A percentile compares a stretch with the other conserved stretches of the same genome.
These are phyloP conservation scores for Watsonalla cultraria DNA, from an alignment of 2,888 invertebrate genomes.

Conservation along the genomic window DNA sequence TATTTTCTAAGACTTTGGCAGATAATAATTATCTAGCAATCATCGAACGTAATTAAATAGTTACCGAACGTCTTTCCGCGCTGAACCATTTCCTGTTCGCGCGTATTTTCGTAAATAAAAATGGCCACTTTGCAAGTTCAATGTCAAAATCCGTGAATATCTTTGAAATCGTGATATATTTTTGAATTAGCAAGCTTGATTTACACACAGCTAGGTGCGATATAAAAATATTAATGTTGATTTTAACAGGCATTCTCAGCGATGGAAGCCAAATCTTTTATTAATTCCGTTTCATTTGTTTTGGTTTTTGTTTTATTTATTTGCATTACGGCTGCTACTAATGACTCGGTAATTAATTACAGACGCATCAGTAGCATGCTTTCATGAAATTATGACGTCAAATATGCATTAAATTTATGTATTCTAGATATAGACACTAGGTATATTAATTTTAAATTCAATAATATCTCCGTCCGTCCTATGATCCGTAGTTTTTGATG, in stretches of 20 bases:
- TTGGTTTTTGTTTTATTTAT: neutral
- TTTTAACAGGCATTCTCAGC: conserved; percentile 4
- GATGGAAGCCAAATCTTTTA: neutral
- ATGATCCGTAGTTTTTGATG: no score
- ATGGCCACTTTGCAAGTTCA: conserved; percentile 37
- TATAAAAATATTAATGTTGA: conserved; percentile 16
- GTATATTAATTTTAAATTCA: no score
- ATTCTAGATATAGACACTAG: no score
- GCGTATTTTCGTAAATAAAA: conserved; percentile 33
- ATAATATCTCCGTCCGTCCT: no score
- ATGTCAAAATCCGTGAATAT: conserved; percentile 25
- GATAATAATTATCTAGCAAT: no score
- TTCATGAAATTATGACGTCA: no score
- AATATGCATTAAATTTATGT: no score
- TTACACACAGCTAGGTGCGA: conserved; percentile 13
- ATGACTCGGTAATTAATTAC: no score
- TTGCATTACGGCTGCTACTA: neutral
- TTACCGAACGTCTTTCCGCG: no score
- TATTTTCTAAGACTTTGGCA: no score
- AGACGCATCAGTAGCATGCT: no score
- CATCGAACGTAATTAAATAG: no score
- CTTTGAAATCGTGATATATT: conserved; percentile 10
- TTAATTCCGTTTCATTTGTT: neutral
- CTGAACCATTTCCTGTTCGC: conserved; percentile 14
- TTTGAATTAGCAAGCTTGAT: conserved; percentile 14